phyloP scores from a whole-genome alignment of 2,797 vertebrate species.

The Hippopotamyrus pictus region DNA sequence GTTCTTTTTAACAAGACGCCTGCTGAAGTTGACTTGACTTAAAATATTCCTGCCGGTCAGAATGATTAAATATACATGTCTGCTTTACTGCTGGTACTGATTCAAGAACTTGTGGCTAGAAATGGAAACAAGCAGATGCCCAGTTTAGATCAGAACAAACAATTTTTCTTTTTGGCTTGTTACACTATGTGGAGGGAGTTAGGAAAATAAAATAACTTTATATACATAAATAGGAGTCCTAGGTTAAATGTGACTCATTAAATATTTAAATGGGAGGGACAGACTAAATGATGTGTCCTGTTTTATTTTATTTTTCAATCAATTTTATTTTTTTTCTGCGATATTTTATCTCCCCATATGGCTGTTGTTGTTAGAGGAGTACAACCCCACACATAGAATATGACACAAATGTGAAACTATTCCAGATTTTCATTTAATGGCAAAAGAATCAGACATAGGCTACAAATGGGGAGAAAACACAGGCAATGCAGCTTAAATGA shows the following conservation, averaged over 20 bases:
- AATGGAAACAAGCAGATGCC: neutral
- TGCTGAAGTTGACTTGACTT: neutral
- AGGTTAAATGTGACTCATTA: neutral
- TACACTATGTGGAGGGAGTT: neutral
- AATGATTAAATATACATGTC: conserved; percentile 11
- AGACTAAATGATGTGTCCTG: neutral
- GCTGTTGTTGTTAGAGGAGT: neutral
- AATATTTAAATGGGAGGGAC: neutral
- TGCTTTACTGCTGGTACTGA: neutral
- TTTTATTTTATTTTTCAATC: neutral
- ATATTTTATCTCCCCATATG: neutral
- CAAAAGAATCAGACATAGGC: neutral
- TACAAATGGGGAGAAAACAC: neutral
- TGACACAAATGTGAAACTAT: neutral
- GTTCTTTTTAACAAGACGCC: neutral
- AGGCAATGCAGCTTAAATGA: neutral
- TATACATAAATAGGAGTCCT: neutral
- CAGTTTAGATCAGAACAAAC: neutral
- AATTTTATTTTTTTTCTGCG: neutral
- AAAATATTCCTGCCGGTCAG: neutral
- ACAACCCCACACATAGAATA: neutral
- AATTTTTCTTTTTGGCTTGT: neutral
- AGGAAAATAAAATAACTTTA: neutral
- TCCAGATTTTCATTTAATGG: neutral
- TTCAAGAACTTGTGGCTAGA: neutral